Conservation (phyloP, 2,888 invertebrate genomes). For the Melanostoma scalare region DNA sequence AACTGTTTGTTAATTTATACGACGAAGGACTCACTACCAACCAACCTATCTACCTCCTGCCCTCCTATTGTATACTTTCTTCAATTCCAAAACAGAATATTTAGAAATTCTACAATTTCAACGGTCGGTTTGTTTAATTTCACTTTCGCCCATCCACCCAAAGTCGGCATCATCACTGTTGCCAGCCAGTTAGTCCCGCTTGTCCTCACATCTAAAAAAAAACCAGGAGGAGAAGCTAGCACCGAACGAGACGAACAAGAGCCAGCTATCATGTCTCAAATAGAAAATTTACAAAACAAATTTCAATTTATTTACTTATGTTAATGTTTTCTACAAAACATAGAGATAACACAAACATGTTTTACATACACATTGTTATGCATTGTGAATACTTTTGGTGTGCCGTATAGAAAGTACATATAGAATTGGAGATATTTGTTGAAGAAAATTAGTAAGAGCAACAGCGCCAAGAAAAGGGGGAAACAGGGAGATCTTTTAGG, state of each 20-base stretch:
- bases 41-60: background rate
- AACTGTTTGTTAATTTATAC: slow-evolving; percentile 72
- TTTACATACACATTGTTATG: slow-evolving; percentile 68
- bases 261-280: slow-evolving; percentile 67
- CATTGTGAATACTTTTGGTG: slow-evolving; percentile 43
- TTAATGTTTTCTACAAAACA: slow-evolving; percentile 70
- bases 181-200: slow-evolving; percentile 14
- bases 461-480: background rate
- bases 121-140: slow-evolving; percentile 69
- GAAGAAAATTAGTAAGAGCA: background rate
- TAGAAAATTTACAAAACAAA: slow-evolving; percentile 72
- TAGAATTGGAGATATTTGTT: slow-evolving; percentile 15
- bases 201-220: slow-evolving; percentile 19
- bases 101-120: slow-evolving; percentile 69
- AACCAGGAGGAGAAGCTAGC: slow-evolving; percentile 1
- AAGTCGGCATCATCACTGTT: background rate
- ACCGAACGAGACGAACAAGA: slow-evolving; percentile 3
- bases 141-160: slow-evolving; percentile 10
- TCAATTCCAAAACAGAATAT: slow-evolving; percentile 55
- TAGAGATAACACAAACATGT: slow-evolving; percentile 66
- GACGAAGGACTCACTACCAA: slow-evolving; percentile 39
- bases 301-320: slow-evolving; percentile 73
- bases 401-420: slow-evolving; percentile 2
- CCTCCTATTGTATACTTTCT: background rate
- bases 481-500: slow-evolving; percentile 11